Base-by-base conservation (phyloP, 2,888 invertebrate genomes). In the Agrilus biguttatus region DNA sequence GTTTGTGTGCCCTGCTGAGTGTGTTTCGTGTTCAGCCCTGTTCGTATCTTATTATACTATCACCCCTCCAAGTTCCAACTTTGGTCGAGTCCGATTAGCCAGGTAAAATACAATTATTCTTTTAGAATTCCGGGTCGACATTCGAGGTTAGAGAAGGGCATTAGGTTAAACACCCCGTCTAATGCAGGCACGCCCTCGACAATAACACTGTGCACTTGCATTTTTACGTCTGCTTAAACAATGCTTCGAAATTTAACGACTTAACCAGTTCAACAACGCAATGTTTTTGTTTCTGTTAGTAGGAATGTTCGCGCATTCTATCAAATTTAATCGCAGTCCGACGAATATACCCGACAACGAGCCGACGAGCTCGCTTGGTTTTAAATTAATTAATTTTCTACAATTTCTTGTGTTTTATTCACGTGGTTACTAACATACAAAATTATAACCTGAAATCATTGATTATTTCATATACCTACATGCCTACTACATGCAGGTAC, bases 1-100 rank as follows among this genome's bases (percentile, higher is more conserved):
- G 60, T 65, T 65, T 64, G 59, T 61, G 62, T 65, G 63, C 62
- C 60, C 59, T 55, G 63, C 62, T 59, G 60, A 60, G 55, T 58
- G 61, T 62, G 63, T 62, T 62, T 56, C 56, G 56, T 62, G 54
- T 56, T 55, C 28, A 51, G 50, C 56, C 54, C 49, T 50, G 50
- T 55, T 51, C 53, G 53, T 53, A 53, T 57, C 50, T 53, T 51
- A 47, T 49, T 51, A 53, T 53, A 49, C 52, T 53, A 52, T 49
- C 51, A 50, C 50, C 52, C 53, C 49, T 50, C 50, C 45, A 48
- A 51, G 45, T 48, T 46, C 43, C 45, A 49, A 51, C 52, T 53
- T 49, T 47, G 46, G 45, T 45, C 40, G 47, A 43, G 47, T 47
- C 49, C 47, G 49, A 50, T 47, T 48, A 51, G 48, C 38, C 54